Base-by-base conservation (phyloP, 1,140 invertebrate species). In the Tenebrio molitor region DNA sequence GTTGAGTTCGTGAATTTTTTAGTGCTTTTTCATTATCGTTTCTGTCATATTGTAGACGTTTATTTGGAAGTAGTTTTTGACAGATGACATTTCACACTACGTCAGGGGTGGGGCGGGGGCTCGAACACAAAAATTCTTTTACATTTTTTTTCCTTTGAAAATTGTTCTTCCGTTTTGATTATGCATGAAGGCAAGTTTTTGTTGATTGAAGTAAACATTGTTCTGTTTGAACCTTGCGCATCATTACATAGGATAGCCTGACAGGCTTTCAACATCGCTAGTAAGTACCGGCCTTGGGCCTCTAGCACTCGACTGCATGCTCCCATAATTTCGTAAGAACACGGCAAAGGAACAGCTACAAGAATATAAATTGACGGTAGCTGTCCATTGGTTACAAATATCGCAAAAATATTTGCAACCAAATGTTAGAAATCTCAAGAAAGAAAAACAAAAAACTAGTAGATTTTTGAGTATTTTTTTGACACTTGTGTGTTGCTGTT, bases 231-330 rank as follows among this genome's bases (percentile, higher is more conserved):
- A 87, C 87, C 85, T 79, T 87, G 86, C 87, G 86, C 86, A 86
- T 86, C 87, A 87, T 87, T 87, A 87, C 85, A 87, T 88, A 88
- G 87, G 87, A 87, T 88, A 88, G 86, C 86, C 86, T 86, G 84
- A 84, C 85, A 84, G 87, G 87, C 85, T 87, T 85, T 84, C 86
- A 82, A 84, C 80, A 79, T 83, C 82, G 84, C 84, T 85, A 86
- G 87, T 88, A 88, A 88, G 87, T 88, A 88, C 86, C 84, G 85
- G 84, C 85, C 64, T 58, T 53, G 63, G 78, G 80, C 75, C 78
- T 82, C 73, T 76, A 77, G 75, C 75, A 73, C 66, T 75, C 74
- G 73, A 70, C 69, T 78, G 79, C 79, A 80, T 80, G 79, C 70
- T 64, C 69, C 29, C 64, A 69, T 71, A 73, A 50, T 41, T 72